Evolutionary conservation across 2,888 invertebrate species (phyloP).

Genomic region (Rugalucina vietnamica): DNA sequence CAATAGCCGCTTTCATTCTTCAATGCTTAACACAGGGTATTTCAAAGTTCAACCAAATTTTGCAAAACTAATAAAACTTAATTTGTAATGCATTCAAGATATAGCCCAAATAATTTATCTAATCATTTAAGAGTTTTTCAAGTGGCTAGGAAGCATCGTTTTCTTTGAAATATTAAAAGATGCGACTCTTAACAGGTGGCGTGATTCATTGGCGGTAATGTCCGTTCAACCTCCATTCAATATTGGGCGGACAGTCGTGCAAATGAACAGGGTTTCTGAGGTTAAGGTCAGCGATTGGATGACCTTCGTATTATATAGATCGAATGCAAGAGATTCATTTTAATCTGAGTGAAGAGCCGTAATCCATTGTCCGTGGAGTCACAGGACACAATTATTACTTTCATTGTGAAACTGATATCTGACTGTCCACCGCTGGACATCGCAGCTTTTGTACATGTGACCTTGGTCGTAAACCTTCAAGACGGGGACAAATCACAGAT

Average conservation of each 20-base stretch:
- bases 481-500: conserved; percentile 64
- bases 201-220: conserved; percentile 55
- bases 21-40: conserved; percentile 38
- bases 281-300: conserved; percentile 57
- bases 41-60: conserved; percentile 60
- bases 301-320: conserved; percentile 64
- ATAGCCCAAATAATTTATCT: conserved; percentile 62
- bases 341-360: conserved; percentile 53
- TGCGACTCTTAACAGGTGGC: conserved; percentile 63
- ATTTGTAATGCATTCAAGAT: conserved; percentile 64
- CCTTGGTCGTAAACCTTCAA: conserved; percentile 53
- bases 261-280: conserved; percentile 50
- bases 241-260: conserved; percentile 40
- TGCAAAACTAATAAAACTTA: conserved; percentile 68
- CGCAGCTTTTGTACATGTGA: conserved; percentile 65
- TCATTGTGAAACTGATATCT: conserved; percentile 64
- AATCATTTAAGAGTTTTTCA: conserved; percentile 63
- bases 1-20: conserved; percentile 46
- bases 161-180: conserved; percentile 63
- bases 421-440: conserved; percentile 55
- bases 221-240: conserved; percentile 54
- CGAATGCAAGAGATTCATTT: conserved; percentile 56
- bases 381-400: conserved; percentile 64
- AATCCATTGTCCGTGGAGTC: conserved; percentile 58
- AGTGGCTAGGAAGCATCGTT: conserved; percentile 48